Percentiles rank a stretch among this genome's conserved stretches.
These are phyloP conservation scores for Pemphigus obesinymphae DNA, from an alignment of 1,140 invertebrate genomes.

Conservation along the genomic window DNA sequence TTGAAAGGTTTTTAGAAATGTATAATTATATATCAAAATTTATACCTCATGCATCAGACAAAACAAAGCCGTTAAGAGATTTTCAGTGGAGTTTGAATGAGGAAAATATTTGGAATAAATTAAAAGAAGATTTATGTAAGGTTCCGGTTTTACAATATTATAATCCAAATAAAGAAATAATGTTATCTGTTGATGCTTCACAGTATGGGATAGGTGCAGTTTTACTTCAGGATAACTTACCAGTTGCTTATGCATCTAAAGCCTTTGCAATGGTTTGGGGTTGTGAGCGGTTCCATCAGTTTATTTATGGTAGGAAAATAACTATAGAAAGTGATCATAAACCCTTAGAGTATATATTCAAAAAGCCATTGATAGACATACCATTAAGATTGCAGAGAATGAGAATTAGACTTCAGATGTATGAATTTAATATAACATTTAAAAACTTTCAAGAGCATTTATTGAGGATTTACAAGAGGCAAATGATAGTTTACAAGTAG, in stretches of 20 bases:
- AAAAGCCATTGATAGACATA: constrained; percentile 50
- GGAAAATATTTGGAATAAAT: constrained; percentile 43
- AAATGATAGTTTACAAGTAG: neutral
- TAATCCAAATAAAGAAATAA: constrained; percentile 43
- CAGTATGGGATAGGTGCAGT: constrained; percentile 51
- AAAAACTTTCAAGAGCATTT: neutral
- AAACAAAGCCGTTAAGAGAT: constrained; percentile 45
- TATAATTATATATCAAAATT: constrained; percentile 50
- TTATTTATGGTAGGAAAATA: constrained; percentile 48
- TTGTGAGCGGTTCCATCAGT: constrained; percentile 49
- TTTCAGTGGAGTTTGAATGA: constrained; percentile 46
- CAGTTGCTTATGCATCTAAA: constrained; percentile 48
- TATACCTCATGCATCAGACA: constrained; percentile 46
- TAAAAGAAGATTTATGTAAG: constrained; percentile 46
- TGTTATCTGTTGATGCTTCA: constrained; percentile 50
- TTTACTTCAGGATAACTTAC: constrained; percentile 50
- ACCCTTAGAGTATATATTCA: constrained; percentile 50
- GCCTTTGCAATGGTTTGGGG: constrained; percentile 49
- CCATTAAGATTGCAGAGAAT: constrained; percentile 51
- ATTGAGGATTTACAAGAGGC: neutral
- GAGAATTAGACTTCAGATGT: constrained; percentile 48
- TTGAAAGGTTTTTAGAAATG: constrained; percentile 52
- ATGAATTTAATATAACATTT: neutral
- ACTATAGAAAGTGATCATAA: constrained; percentile 52
- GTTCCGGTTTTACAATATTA: constrained; percentile 47